A percentile compares a stretch with the other conserved stretches of the same genome.
phyloP scores from a whole-genome alignment of 1,140 invertebrate species.

The Bombus difficillimus region DNA sequence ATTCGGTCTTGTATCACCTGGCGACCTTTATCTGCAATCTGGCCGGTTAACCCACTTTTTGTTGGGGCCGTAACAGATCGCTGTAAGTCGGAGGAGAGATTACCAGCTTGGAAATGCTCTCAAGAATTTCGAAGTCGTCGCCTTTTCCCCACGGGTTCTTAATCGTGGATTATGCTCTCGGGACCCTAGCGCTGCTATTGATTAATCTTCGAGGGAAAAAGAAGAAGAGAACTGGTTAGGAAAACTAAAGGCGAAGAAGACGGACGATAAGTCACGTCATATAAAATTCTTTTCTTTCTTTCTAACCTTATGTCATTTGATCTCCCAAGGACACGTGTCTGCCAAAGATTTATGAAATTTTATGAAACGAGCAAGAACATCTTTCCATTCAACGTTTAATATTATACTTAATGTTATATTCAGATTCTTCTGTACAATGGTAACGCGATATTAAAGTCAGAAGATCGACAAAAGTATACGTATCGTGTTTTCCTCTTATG shows the following conservation, averaged over 20 bases:
- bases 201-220: neutral
- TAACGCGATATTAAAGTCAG: too few species aligned
- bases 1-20: slow-evolving; percentile 33
- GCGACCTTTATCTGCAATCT: slow-evolving; percentile 47
- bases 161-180: neutral
- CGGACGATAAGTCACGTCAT: too few species aligned
- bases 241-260: neutral
- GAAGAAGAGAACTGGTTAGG: too few species aligned
- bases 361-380: too few species aligned
- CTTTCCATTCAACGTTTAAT: rapidly evolving
- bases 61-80: slow-evolving; percentile 33
- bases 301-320: too few species aligned
- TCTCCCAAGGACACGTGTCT: too few species aligned
- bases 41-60: slow-evolving; percentile 52
- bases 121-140: slow-evolving; percentile 27
- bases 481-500: too few species aligned
- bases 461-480: too few species aligned
- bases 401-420: too few species aligned
- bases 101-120: neutral
- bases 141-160: slow-evolving; percentile 1
- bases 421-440: too few species aligned
- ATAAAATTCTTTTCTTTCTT: too few species aligned
- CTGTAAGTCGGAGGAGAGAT: slow-evolving; percentile 5
- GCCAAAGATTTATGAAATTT: too few species aligned
- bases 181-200: neutral